Evolutionary conservation across 2,113 vertebrate genomes (phyloP).

Genomic region (Oncorhynchus tshawytscha): DNA sequence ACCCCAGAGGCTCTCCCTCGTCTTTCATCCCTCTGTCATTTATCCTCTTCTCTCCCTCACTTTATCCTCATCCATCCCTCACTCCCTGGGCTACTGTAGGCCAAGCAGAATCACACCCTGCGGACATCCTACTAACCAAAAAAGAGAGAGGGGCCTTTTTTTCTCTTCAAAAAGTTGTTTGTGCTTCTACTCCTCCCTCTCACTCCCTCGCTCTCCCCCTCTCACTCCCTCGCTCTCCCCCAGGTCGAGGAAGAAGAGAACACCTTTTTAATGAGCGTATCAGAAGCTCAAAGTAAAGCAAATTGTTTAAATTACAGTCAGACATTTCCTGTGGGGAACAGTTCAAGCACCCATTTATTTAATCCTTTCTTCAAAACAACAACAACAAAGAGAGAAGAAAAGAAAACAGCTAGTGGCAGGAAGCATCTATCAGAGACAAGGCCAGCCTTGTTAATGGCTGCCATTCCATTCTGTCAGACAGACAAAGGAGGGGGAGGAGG

Average conservation of each 20-base stretch:
- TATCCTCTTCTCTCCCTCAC: slow-evolving; percentile 4
- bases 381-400: slow-evolving; percentile 34
- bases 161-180: too few species aligned
- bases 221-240: background rate
- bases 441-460: too few species aligned
- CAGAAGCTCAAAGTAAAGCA: slow-evolving; percentile 51
- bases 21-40: slow-evolving; percentile 56
- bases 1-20: slow-evolving; percentile 47
- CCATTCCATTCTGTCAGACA: too few species aligned
- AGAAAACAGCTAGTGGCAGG: slow-evolving; percentile 2
- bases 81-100: slow-evolving; percentile 14
- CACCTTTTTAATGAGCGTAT: slow-evolving; percentile 66
- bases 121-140: too few species aligned
- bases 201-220: background rate
- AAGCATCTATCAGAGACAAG: background rate
- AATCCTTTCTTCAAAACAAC: slow-evolving; percentile 44
- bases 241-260: slow-evolving; percentile 41
- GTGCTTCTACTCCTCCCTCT: background rate
- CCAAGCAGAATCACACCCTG: too few species aligned
- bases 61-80: slow-evolving; percentile 24
- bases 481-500: too few species aligned
- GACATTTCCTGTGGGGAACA: slow-evolving; percentile 42
- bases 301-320: slow-evolving; percentile 53
- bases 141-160: too few species aligned
- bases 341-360: slow-evolving; percentile 48